Percentiles rank a stretch among this genome's conserved stretches.
phyloP scores from a whole-genome alignment of 2,113 vertebrate species.

The Prolemur simus region DNA sequence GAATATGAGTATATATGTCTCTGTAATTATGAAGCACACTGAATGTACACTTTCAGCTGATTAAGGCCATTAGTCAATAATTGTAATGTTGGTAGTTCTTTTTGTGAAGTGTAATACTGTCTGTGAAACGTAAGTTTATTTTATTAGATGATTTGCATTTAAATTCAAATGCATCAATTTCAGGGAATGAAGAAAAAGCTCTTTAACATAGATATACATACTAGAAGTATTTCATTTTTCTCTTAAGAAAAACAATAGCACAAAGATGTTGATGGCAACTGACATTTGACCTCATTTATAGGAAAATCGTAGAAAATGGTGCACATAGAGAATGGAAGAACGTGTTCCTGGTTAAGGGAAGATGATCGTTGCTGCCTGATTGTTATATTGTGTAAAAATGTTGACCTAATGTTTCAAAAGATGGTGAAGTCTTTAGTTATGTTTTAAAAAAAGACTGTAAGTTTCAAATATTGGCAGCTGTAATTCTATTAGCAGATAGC shows the following conservation, averaged over 20 bases:
- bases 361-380: neutral
- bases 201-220: neutral
- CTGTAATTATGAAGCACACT: neutral
- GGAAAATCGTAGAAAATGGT: neutral
- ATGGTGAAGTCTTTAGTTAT: conserved; percentile 23
- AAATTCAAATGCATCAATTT: conserved; percentile 11
- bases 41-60: neutral
- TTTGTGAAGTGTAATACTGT: neutral
- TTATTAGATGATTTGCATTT: neutral
- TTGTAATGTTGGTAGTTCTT: neutral
- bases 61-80: neutral
- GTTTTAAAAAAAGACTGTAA: neutral
- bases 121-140: neutral
- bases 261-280: neutral
- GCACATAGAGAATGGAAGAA: neutral
- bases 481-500: neutral
- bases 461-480: neutral
- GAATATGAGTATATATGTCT: neutral
- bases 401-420: neutral
- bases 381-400: neutral
- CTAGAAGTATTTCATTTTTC: neutral
- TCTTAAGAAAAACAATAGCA: neutral
- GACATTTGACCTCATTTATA: neutral
- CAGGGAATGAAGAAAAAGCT: neutral
- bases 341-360: neutral